Evolutionary conservation across 1,140 invertebrate species (phyloP), one percentile per base, ranked within the genome.

Genomic region (Mactra quadrangularis): DNA sequence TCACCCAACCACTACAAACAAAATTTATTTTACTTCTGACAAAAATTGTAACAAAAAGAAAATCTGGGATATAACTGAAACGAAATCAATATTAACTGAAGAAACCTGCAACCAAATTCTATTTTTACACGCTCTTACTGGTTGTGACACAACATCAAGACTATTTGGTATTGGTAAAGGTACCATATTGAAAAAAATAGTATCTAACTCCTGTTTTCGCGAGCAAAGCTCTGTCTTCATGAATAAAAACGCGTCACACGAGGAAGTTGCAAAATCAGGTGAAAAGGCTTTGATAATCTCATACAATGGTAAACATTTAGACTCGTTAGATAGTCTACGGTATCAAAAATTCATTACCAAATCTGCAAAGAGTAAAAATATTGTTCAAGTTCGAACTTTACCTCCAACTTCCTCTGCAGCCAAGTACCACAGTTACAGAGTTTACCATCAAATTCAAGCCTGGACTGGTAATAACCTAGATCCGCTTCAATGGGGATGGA

Each of bases 401-500:
- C 81, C 60, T 22, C 70, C 81, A 41, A 64, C 79, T n/a, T n/a
- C 79, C 22, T 59, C 53, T 55, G 59, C 60, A 4, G 70, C 71
- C 22, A 75, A 66, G 27, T 57, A 55, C 19, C 75, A 78, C 27
- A 47, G 59, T 17, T n/a, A 25, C 19, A 60, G 74, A 27, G 66
- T 59, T 41, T 72, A 72, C 22, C 45, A 41, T 72, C 64, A 84
- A 45, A 35, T 76, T 41, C 75, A 78, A 47, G 35, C 19, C 7
- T 78, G 74, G 82, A 64, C 27, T n/a, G 76, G 47, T 29, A 15
- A 62, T 27, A 25, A 66, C 7, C 25, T 84, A 1, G 41, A 81
- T 27, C 68, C 70, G 22, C 31, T 27, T 22, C 27, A 82, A 31
- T 82, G 85, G 85, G 85, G 87, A 35, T 86, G 85, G 87, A 78